phyloP scores from a whole-genome alignment of 2,888 invertebrate species.

The Clepsis dumicolana region DNA sequence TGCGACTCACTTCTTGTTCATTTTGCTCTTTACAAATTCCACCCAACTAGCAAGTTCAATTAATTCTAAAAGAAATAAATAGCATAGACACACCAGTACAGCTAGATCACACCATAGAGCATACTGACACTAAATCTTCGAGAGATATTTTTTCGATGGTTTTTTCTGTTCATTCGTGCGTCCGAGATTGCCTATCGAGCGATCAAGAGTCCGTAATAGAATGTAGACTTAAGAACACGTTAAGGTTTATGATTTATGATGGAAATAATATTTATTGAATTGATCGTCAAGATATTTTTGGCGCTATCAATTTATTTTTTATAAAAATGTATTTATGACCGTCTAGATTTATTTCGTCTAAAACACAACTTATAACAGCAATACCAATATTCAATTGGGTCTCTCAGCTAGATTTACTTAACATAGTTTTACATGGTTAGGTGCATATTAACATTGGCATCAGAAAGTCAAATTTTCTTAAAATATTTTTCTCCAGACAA shows the following conservation, averaged over 20 bases:
- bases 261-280: neutral
- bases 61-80: neutral
- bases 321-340: too few relatives aligned
- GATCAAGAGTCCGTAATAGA: conserved; percentile 61
- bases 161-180: conserved; percentile 67
- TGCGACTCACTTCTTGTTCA: neutral
- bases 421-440: too few relatives aligned
- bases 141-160: conserved; percentile 53
- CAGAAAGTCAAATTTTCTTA: too few relatives aligned
- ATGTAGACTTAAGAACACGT: conserved; percentile 55
- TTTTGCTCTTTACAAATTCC: neutral
- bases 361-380: neutral
- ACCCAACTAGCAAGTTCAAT: neutral
- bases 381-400: neutral
- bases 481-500: neutral
- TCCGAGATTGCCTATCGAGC: conserved; percentile 70
- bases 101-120: conserved; percentile 11
- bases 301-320: neutral
- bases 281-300: neutral
- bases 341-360: too few relatives aligned
- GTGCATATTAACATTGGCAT: too few relatives aligned
- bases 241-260: conserved; percentile 13
- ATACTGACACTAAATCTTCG: conserved; percentile 28
- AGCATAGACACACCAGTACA: neutral
- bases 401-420: too few relatives aligned